Evolutionary conservation across 1,140 invertebrate species (phyloP).

Genomic region (Colletes latitarsis): DNA sequence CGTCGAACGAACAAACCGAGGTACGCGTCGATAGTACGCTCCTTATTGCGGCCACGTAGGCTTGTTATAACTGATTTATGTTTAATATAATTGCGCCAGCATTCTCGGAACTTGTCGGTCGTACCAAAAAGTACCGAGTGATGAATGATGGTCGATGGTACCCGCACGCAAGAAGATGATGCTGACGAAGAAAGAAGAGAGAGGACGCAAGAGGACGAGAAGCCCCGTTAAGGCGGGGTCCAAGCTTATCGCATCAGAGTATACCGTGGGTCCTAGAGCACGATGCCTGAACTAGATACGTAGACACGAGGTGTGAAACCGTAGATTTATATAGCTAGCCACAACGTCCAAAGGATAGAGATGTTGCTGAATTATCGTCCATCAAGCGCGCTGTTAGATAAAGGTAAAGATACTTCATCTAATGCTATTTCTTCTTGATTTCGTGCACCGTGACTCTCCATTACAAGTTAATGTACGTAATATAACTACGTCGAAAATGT

Average conservation of each 20-base stretch:
- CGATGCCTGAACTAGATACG: too few relatives aligned
- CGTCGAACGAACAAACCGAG: not conserved
- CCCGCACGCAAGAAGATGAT: slow-evolving; percentile 59
- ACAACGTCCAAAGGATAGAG: too few relatives aligned
- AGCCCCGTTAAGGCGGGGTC: slow-evolving; percentile 44
- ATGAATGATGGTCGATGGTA: slow-evolving; percentile 67
- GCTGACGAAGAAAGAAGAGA: slow-evolving; percentile 52
- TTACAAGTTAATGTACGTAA: too few relatives aligned
- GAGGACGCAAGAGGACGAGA: slow-evolving; percentile 14
- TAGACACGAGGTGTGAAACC: too few relatives aligned
- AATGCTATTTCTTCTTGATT: too few relatives aligned
- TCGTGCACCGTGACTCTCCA: too few relatives aligned
- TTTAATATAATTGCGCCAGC: slow-evolving; percentile 71
- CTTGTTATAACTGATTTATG: slow-evolving; percentile 75
- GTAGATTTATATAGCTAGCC: too few relatives aligned
- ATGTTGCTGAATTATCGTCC: too few relatives aligned
- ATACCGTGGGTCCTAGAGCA: not conserved
- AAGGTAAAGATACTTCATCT: too few relatives aligned
- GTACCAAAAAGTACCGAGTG: slow-evolving; percentile 66
- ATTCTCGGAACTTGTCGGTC: slow-evolving; percentile 62
- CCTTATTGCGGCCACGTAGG: slow-evolving; percentile 50
- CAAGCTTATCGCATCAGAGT: slow-evolving; percentile 39
- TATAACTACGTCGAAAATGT: too few relatives aligned
- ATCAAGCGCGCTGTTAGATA: too few relatives aligned
- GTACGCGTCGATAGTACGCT: slow-evolving; percentile 52